Evolutionary conservation across 1,140 invertebrate species (phyloP), one percentile per base, ranked within the genome.

Genomic region (Drosophila sucinea): DNA sequence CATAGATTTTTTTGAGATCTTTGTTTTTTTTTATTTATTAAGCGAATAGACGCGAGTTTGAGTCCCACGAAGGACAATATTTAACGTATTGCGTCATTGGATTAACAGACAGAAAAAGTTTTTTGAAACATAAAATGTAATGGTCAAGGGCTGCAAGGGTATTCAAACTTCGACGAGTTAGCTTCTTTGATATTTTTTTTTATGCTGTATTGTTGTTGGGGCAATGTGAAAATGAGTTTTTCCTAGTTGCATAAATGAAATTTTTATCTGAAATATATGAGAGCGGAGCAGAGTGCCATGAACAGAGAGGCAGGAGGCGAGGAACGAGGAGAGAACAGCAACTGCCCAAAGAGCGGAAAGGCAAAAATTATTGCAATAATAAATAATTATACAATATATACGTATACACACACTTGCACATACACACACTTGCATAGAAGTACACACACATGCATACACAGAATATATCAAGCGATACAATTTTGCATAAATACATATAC

Each of bases 221-320:
- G 51, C 35, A 72, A 68, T 73, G 74, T 57, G 81, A 76, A 81
- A 81, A 81, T 79, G 64, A 73, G 70, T 57, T 89, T 87, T 89
- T 77, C 77, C 81, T 70, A 62, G 72, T 87, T 87, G 72, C 35
- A 25, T 58, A 73, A 77, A 83, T 74, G 65, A 84, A 84, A 81
- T 65, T 89, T 80, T 80, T 78, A 78, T 87, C 62, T 68, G 47
- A 82, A 77, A 67, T 71, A 68, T 66, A 79, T 56, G 25, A 32
- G 5, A 23, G 27, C 1, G 7, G 47, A 30, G 10, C 23, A 29
- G 17, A 51, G 4, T 10, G 3, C 8, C 35, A 7, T 7, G 23
- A 51, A 10, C 23, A 27, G 44, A 51, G 44, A 27, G 7, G 23
- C 7, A 51, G 23, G n/a, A 30, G 44, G 2, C 7, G 30, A 29